Base-by-base conservation (phyloP, 2,888 invertebrate genomes). In the Acleris sparsana region DNA sequence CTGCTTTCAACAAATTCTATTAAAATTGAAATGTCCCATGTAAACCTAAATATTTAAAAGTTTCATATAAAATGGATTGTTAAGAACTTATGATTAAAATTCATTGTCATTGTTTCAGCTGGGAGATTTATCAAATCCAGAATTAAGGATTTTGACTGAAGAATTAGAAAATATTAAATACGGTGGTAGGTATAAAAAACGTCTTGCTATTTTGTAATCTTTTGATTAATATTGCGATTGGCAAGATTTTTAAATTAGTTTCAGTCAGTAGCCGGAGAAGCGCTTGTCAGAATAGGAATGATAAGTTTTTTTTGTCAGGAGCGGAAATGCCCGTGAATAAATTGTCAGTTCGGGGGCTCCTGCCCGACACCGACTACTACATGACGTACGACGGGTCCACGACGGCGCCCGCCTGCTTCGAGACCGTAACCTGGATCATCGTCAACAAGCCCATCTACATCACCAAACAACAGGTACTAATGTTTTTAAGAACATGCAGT, bases 341-440 rank as follows among this genome's bases (percentile, higher is more conserved):
- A 77, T 92, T 99, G 76, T 97, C 97, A 53, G 96, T 99, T 61
- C 94, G 96, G 61, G 97, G 97, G 33, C 94, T 99, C 66, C 92
- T 99, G 70, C 99, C 99, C 5, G 96, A 97, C 78, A 99, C 98
- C 55, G 96, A 97, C 83, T 97, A 98, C 92, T 99, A 98, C 93
- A 98, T 99, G 96, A 99, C 99, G 62, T 99, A 99, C 89, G 98
- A 99, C 80, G 99, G 99, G 58, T 99, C 99, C 52, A 96, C 98
- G 67, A 99, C 99, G 62, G 97, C 97, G 87, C 99, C 99, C 3
- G 97, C 98, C 71, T 99, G 99, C 93, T 97, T 98, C 89, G 99
- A 99, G 92, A 99, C 99, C 25, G 99, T 99, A 90, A 99, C 99
- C 79, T 99, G 99, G 99, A 94, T 99, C 87, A 97, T 99, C 81